These are phyloP conservation scores for Aspidapion aeneum DNA, from an alignment of 2,888 invertebrate species.

Conservation along the genomic window DNA sequence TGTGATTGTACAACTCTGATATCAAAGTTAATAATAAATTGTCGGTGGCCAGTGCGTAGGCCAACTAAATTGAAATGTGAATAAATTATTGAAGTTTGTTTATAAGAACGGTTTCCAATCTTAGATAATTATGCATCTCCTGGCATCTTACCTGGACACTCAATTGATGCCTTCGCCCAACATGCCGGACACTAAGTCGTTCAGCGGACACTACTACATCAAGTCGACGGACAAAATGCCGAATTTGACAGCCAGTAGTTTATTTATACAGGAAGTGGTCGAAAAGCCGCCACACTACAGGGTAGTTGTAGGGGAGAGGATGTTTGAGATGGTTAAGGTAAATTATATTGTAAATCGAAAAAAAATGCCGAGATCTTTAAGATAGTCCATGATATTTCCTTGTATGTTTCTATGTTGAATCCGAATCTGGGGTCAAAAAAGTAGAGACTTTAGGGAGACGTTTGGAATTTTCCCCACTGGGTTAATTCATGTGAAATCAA, in stretches of 20 bases:
- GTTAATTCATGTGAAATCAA: no score
- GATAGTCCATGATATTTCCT: background rate
- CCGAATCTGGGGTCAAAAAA: no score
- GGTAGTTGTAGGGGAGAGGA: slow-evolving; percentile 62
- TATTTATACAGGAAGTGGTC: slow-evolving; percentile 60
- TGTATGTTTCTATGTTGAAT: background rate
- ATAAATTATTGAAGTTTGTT: no score
- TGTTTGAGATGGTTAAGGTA: slow-evolving; percentile 65
- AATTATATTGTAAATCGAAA: slow-evolving; percentile 17
- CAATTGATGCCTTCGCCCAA: slow-evolving; percentile 65
- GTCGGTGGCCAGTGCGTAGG: no score
- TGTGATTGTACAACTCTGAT: no score
- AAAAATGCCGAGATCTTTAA: no score
- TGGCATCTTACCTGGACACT: slow-evolving; percentile 84
- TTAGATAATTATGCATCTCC: slow-evolving; percentile 80
- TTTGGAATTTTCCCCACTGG: no score
- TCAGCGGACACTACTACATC: slow-evolving; percentile 53
- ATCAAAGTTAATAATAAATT: no score
- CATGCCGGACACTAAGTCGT: slow-evolving; percentile 64
- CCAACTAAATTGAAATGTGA: no score
- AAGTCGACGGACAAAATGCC: slow-evolving; percentile 49
- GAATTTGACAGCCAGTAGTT: slow-evolving; percentile 48
- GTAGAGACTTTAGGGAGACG: no score
- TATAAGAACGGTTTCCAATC: no score
- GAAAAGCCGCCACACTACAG: slow-evolving; percentile 70